Evolutionary conservation across 2,888 invertebrate species (phyloP).

Genomic region (Azorinus chamasolen): DNA sequence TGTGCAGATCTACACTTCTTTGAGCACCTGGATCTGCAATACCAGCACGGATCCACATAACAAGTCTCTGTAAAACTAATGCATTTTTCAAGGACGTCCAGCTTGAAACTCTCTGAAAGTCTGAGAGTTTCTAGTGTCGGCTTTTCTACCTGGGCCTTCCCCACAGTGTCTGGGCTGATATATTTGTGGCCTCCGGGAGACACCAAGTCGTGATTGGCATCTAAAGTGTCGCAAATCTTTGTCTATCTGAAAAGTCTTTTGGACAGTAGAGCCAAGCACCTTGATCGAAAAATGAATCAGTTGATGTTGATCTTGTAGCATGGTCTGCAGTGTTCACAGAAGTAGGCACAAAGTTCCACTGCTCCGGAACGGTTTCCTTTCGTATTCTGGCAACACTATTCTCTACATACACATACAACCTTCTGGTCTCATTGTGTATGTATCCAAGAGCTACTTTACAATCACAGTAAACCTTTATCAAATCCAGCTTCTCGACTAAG

Average conservation of each 20-base stretch:
- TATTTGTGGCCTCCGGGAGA: too few relatives aligned
- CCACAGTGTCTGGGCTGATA: too few relatives aligned
- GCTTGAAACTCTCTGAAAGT: too few relatives aligned
- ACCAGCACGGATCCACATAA: too few relatives aligned
- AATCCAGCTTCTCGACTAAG: constrained; percentile 6
- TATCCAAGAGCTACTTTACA: constrained; percentile 56
- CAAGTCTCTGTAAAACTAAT: too few relatives aligned
- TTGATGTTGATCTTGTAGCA: constrained; percentile 24
- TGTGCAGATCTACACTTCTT: too few relatives aligned
- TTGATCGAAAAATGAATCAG: background rate
- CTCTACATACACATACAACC: constrained; percentile 56
- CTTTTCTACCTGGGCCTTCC: too few relatives aligned
- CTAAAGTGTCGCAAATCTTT: too few relatives aligned
- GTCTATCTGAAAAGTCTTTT: background rate
- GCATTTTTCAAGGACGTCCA: too few relatives aligned
- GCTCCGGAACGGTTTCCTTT: constrained; percentile 14
- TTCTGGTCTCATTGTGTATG: constrained; percentile 31
- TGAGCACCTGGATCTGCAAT: too few relatives aligned
- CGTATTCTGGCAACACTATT: constrained; percentile 49
- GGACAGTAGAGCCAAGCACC: background rate
- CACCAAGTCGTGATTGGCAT: too few relatives aligned
- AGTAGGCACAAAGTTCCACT: constrained; percentile 38
- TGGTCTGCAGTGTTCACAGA: constrained; percentile 43
- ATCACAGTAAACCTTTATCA: constrained; percentile 25
- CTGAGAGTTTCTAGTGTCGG: too few relatives aligned